Conservation (phyloP, 53 echinoderm and acorn worm genomes). For the Antedon mediterranea region DNA sequence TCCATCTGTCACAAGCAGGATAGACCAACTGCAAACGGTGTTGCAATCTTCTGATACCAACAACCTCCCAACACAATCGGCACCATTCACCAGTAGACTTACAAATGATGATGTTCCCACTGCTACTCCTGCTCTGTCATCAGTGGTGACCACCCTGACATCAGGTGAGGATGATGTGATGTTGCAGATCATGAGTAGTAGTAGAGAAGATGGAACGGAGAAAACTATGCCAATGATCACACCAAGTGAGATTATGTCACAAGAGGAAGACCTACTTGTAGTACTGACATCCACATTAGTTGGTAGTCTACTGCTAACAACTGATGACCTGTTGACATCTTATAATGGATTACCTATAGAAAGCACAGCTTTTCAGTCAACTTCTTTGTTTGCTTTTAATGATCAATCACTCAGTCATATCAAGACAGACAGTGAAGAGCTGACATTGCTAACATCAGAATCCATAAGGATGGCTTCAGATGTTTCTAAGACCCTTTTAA, state of each 20-base stretch:
- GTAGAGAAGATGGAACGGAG: too few relatives aligned
- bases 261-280: background rate
- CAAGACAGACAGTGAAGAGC: background rate
- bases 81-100: background rate
- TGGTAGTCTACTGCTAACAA: background rate
- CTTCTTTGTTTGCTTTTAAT: background rate
- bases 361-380: background rate
- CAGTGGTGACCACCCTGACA: too few relatives aligned
- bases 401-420: background rate
- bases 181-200: too few relatives aligned
- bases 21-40: background rate
- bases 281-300: background rate
- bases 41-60: background rate
- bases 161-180: too few relatives aligned
- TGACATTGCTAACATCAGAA: background rate
- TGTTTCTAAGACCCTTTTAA: background rate
- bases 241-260: background rate
- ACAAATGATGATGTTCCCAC: too few relatives aligned
- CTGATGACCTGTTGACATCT: background rate
- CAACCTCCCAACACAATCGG: background rate
- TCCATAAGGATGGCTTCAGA: background rate
- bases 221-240: background rate
- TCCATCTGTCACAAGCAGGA: background rate
- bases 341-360: background rate
- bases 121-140: too few relatives aligned